These are phyloP conservation scores for Phacellophora camtschatica DNA, from an alignment of 30 jellyfish, hydroid and myxozoan species.

Conservation along the genomic window DNA sequence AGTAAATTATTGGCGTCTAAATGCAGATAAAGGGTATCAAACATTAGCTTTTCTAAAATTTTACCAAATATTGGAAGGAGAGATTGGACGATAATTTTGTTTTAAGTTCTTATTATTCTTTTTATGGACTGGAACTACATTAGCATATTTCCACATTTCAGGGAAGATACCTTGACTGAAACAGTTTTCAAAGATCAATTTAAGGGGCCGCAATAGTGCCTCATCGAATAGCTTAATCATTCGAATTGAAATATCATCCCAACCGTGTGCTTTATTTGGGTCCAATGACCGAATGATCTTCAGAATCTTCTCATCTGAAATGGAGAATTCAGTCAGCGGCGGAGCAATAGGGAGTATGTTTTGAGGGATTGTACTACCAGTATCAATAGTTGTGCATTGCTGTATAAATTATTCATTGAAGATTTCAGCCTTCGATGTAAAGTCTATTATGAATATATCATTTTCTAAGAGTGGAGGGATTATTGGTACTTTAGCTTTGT, in stretches of 20 bases:
- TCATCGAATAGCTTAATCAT: slow-evolving; percentile 12
- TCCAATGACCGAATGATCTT: too few species aligned
- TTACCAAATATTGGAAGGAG: too few species aligned
- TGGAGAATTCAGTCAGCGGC: background rate
- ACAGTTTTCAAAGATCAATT: background rate
- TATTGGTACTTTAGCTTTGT: background rate
- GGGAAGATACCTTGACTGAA: background rate
- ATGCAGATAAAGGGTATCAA: too few species aligned
- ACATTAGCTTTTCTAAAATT: too few species aligned
- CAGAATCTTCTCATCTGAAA: background rate
- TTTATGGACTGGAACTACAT: too few species aligned
- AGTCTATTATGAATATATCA: background rate
- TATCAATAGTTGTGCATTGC: too few species aligned
- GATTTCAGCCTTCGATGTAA: slow-evolving; percentile 3
- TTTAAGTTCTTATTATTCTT: too few species aligned
- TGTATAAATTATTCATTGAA: too few species aligned
- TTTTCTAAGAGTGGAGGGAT: too few species aligned
- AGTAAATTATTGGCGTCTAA: too few species aligned
- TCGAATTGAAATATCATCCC: slow-evolving; percentile 7
- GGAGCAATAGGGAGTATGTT: background rate
- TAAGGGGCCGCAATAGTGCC: background rate
- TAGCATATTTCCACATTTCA: background rate
- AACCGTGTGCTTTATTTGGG: slow-evolving; percentile 16
- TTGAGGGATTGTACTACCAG: background rate
- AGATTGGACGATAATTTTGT: too few species aligned